Base-by-base conservation (phyloP, 1,140 invertebrate genomes). In the Drosophila cardini region DNA sequence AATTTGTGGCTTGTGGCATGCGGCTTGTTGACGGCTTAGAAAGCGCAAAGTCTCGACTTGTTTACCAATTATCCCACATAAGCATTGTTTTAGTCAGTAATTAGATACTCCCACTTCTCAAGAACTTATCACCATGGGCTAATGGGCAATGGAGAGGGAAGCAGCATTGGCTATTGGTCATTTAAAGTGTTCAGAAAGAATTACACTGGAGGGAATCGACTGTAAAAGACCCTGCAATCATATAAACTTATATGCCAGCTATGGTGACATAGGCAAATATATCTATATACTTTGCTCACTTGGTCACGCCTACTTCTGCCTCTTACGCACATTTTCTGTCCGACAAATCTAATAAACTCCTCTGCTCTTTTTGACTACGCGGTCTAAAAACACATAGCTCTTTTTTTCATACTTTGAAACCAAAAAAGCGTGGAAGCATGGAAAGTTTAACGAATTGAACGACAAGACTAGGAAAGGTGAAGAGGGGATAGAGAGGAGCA, bases 41-140 rank as follows among this genome's bases (percentile, higher is more conserved):
- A 79, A 79, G 76, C 76, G 72, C 73, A 62, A 68, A 72, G 68
- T 26, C 43, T 60, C 52, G 32, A 73, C 42, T 67, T 40, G 34
- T 18, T 34, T 26, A 43, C 38, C 56, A 76, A 78, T 78, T 78
- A 78, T 77, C 75, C 69, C 75, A 76, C 48, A 52, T 52, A n/a
- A 52, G 26, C 48, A 40, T 40, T 13, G 13, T 15, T 11, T 55
- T 30, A 38, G 46, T 65, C 68, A 64, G 34, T 70, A 72, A 64
- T 65, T 65, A 73, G 40, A 65, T 10, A 13, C 63, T 16, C 57
- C 73, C 46, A 62, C 68, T 45, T 58, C 38, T 26, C 57, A 67
- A 68, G 64, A 78, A 52, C 30, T 52, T 13, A 52, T 30, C 13
- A 32, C 13, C 15, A 52, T 52, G 32, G 48, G 48, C 26, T 52